Conservation (phyloP, 2,113 vertebrate genomes). For the Tapirus terrestris region DNA sequence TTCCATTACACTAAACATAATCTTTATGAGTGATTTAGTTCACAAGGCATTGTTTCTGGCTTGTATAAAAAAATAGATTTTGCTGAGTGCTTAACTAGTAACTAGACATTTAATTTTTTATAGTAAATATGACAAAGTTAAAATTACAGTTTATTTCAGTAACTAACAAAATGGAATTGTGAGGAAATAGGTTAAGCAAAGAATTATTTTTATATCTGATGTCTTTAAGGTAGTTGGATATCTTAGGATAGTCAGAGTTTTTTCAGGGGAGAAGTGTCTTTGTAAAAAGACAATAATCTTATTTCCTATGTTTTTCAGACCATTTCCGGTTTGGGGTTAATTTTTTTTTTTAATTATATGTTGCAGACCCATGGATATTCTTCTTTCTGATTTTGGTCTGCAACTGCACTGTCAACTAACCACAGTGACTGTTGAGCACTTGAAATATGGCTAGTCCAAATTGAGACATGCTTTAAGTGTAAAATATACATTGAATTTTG, state of each 20-base stretch:
- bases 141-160: constrained; percentile 14
- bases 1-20: not conserved
- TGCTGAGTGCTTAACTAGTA: not conserved
- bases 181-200: not conserved
- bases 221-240: not conserved
- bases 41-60: not conserved
- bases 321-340: not conserved
- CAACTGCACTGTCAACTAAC: not conserved
- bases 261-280: not conserved
- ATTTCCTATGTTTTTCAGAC: not conserved
- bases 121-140: constrained; percentile 11
- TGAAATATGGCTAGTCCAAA: not conserved
- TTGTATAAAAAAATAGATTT: constrained; percentile 22
- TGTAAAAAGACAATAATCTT: not conserved
- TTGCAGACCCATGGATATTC: not conserved
- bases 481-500: not conserved
- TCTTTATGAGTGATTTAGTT: constrained; percentile 50
- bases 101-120: not conserved
- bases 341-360: not conserved
- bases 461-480: not conserved
- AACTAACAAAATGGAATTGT: not conserved
- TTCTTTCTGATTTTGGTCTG: not conserved
- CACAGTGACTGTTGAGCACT: not conserved
- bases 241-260: not conserved
- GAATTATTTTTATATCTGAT: not conserved